Conservation (phyloP, 1,140 invertebrate species). For the Gryon sp. region DNA sequence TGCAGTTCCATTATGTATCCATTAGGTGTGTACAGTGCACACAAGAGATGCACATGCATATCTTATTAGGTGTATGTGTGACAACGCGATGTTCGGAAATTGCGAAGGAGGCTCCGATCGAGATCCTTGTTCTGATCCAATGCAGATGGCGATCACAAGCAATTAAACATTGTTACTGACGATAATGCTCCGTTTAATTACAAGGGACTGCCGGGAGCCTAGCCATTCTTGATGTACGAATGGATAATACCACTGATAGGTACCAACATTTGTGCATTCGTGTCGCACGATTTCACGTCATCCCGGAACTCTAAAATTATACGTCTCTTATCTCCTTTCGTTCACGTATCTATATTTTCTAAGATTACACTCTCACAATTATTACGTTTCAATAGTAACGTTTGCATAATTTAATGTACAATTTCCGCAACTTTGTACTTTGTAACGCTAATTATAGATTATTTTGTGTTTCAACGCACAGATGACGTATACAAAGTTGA, state of each 20-base stretch:
- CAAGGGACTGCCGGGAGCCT: constrained; percentile 54
- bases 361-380: constrained; percentile 35
- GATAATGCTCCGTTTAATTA: constrained; percentile 67
- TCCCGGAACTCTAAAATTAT: constrained; percentile 61
- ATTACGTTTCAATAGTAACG: constrained; percentile 15
- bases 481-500: too few species aligned
- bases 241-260: constrained; percentile 57
- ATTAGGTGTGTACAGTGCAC: constrained; percentile 37
- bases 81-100: constrained; percentile 49
- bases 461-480: constrained; percentile 3
- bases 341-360: constrained; percentile 26
- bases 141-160: constrained; percentile 62
- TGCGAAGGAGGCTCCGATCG: constrained; percentile 47
- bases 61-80: constrained; percentile 52
- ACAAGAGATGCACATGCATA: constrained; percentile 29
- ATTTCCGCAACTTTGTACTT: constrained; percentile 2
- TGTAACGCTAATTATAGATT: background rate
- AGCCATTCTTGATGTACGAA: constrained; percentile 48
- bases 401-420: constrained; percentile 21
- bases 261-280: constrained; percentile 52
- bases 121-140: constrained; percentile 62
- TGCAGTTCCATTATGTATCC: constrained; percentile 42
- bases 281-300: constrained; percentile 58
- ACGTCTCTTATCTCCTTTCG: constrained; percentile 43
- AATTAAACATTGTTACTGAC: constrained; percentile 64